These are phyloP conservation scores for Reinhardtius hippoglossoides DNA, from an alignment of 2,113 vertebrate genomes.

Conservation along the genomic window DNA sequence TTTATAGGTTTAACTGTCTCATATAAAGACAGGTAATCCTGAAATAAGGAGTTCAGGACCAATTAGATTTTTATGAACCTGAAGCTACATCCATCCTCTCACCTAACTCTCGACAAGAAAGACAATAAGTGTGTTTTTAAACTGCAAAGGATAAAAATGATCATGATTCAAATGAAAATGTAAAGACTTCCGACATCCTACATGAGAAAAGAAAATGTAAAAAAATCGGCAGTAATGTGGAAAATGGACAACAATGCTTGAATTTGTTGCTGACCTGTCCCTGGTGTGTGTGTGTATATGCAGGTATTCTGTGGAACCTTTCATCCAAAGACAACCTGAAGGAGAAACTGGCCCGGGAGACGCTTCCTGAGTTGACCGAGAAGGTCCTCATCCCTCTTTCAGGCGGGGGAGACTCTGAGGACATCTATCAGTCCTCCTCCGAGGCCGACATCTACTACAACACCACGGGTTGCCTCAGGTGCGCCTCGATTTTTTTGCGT, in stretches of 20 bases:
- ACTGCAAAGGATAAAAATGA: neutral
- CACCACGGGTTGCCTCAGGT: constrained; percentile 97
- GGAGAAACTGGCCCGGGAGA: constrained; percentile 88
- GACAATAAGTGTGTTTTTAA: neutral
- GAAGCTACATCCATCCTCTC: neutral
- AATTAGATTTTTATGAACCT: neutral
- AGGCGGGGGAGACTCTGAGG: constrained; percentile 61
- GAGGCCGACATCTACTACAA: constrained; percentile 94
- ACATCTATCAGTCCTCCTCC: constrained; percentile 81
- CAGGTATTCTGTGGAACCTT: constrained; percentile 98
- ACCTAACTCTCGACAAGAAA: neutral
- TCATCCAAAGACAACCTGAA: constrained; percentile 96
- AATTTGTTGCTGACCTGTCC: neutral
- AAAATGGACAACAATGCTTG: too few species aligned
- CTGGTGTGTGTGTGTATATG: neutral
- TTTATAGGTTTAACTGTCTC: neutral
- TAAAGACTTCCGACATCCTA: too few species aligned
- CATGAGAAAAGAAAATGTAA: too few species aligned
- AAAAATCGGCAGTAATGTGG: too few species aligned
- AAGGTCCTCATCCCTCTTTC: constrained; percentile 89
- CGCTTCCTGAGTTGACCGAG: constrained; percentile 86
- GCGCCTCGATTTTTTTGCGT: neutral
- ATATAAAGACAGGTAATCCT: neutral
- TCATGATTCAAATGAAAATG: neutral
- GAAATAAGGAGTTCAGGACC: too few species aligned